Percentiles rank a stretch among this genome's conserved stretches.
phyloP scores from a whole-genome alignment of 2,888 invertebrate genomes.

The Andrena praecox region DNA sequence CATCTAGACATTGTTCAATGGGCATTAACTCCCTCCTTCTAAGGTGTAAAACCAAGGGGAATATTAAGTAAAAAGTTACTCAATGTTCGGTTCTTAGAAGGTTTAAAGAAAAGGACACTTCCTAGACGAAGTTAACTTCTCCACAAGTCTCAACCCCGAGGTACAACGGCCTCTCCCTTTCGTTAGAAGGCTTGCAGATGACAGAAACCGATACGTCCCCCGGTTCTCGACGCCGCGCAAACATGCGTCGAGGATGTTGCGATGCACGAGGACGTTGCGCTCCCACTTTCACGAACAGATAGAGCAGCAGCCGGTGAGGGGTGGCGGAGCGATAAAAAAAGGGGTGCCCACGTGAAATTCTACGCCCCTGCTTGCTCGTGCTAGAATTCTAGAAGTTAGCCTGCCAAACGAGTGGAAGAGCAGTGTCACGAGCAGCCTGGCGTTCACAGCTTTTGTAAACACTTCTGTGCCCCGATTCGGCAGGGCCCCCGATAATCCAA shows the following conservation, averaged over 20 bases:
- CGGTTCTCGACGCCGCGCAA: constrained; percentile 11
- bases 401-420: constrained; percentile 43
- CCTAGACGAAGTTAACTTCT: neutral
- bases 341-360: constrained; percentile 68
- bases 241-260: constrained; percentile 60
- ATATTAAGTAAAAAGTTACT: too few relatives aligned
- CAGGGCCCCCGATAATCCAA: constrained; percentile 78
- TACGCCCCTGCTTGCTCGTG: constrained; percentile 58
- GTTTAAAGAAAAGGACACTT: too few relatives aligned
- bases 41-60: too few relatives aligned
- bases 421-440: constrained; percentile 80
- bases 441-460: constrained; percentile 82
- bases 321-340: constrained; percentile 26
- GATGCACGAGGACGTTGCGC: constrained; percentile 64
- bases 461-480: constrained; percentile 55
- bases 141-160: neutral
- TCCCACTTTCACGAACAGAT: constrained; percentile 25
- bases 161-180: constrained; percentile 14
- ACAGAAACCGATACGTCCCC: constrained; percentile 46
- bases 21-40: too few relatives aligned
- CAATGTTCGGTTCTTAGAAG: too few relatives aligned
- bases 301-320: constrained; percentile 10
- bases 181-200: constrained; percentile 36
- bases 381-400: constrained; percentile 58
- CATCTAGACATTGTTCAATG: too few relatives aligned